Percentiles rank a stretch among this genome's conserved stretches.
Evolutionary conservation across 2,888 invertebrate genomes (phyloP).

Genomic region (Drosophila merina): DNA sequence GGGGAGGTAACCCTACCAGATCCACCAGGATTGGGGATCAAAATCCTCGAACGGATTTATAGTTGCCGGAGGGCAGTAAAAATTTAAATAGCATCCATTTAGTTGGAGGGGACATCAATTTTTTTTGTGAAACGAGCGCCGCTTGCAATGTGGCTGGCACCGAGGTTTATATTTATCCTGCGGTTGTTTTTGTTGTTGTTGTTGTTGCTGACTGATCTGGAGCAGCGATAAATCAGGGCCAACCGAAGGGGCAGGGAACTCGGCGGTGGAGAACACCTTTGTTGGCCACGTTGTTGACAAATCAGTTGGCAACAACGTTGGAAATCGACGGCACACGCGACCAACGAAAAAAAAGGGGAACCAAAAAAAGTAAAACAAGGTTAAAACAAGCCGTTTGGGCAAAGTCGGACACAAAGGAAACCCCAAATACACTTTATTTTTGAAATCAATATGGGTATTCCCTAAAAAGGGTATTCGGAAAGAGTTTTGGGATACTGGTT

Average conservation of each 20-base stretch:
- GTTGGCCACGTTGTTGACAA: slow-evolving; percentile 73
- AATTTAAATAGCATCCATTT: slow-evolving; percentile 75
- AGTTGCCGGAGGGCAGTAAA: slow-evolving; percentile 65
- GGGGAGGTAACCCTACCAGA: neutral
- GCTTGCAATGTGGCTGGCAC: slow-evolving; percentile 32
- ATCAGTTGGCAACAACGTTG: slow-evolving; percentile 59
- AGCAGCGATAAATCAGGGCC: slow-evolving; percentile 67
- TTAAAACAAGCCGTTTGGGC: slow-evolving; percentile 11
- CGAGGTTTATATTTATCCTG: slow-evolving; percentile 45
- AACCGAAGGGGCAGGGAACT: neutral
- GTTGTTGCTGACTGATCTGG: slow-evolving; percentile 63
- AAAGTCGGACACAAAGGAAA: neutral
- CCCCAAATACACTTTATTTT: slow-evolving; percentile 11
- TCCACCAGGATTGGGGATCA: neutral
- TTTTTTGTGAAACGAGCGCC: slow-evolving; percentile 61
- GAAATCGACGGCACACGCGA: slow-evolving; percentile 68
- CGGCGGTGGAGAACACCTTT: slow-evolving; percentile 58
- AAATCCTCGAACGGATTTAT: slow-evolving; percentile 54
- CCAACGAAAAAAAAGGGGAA: slow-evolving; percentile 26
- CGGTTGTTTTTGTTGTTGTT: slow-evolving; percentile 39
- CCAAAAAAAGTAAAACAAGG: slow-evolving; percentile 8
- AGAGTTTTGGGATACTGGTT: neutral
- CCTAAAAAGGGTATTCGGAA: neutral
- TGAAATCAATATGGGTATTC: neutral
- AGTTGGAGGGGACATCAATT: slow-evolving; percentile 67